Conservation (phyloP, 2,797 vertebrate species). For the Sebastes kiyomatsui region DNA sequence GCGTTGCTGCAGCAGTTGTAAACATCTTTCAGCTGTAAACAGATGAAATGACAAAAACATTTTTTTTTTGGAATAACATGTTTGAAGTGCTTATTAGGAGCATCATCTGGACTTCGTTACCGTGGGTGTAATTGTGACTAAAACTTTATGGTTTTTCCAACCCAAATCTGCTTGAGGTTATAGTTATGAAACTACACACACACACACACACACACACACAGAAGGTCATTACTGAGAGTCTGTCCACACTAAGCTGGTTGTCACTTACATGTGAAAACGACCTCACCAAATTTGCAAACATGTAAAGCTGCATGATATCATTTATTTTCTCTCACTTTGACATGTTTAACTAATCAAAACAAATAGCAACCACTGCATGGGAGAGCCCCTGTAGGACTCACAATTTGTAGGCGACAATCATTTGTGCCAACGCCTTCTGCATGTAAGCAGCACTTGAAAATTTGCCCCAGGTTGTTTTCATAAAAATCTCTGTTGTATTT, state of each 20-base stretch:
- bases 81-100: slow-evolving; percentile 39
- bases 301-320: neutral
- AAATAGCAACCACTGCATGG: neutral
- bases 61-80: slow-evolving; percentile 11
- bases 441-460: neutral
- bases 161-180: slow-evolving; percentile 34
- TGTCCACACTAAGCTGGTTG: neutral
- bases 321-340: neutral
- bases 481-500: neutral
- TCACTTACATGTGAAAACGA: neutral
- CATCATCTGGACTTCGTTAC: slow-evolving; percentile 62
- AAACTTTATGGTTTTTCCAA: slow-evolving; percentile 54
- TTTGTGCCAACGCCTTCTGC: neutral
- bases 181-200: slow-evolving; percentile 46
- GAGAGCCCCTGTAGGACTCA: neutral
- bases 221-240: slow-evolving; percentile 7
- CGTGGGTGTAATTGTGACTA: slow-evolving; percentile 49
- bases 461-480: slow-evolving; percentile 1
- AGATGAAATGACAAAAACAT: slow-evolving; percentile 26
- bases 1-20: slow-evolving; percentile 7
- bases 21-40: slow-evolving; percentile 17
- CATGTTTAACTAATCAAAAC: slow-evolving; percentile 2
- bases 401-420: neutral
- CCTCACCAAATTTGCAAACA: neutral
- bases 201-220: neutral